phyloP scores from a whole-genome alignment of 2,888 invertebrate genomes.

The Ophioninae sp. region DNA sequence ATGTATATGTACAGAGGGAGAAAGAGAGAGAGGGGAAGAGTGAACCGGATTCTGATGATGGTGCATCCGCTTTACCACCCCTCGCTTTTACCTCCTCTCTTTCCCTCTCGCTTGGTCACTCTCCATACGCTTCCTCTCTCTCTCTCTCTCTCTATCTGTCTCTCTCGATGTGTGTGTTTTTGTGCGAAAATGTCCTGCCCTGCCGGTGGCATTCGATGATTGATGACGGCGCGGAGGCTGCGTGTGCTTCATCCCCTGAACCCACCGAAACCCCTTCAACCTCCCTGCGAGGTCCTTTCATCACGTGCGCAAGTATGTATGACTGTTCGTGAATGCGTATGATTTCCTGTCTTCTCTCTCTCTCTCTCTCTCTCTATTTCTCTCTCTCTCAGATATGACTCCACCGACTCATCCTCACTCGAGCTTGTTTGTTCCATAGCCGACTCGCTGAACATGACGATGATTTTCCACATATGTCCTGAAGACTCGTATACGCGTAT shows the following conservation, averaged over 20 bases:
- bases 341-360: slow-evolving; percentile 47
- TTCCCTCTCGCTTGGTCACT: slow-evolving; percentile 24
- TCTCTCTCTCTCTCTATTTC: slow-evolving; percentile 11
- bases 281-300: slow-evolving; percentile 46
- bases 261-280: slow-evolving; percentile 37
- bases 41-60: slow-evolving; percentile 57
- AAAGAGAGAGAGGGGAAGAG: slow-evolving; percentile 25
- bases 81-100: slow-evolving; percentile 16
- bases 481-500: neutral
- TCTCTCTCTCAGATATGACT: slow-evolving; percentile 46
- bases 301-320: slow-evolving; percentile 47
- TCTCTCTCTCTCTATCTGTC: slow-evolving; percentile 24
- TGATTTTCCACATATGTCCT: slow-evolving; percentile 37
- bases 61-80: slow-evolving; percentile 36
- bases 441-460: slow-evolving; percentile 38
- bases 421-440: slow-evolving; percentile 40
- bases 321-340: slow-evolving; percentile 54
- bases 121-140: slow-evolving; percentile 25
- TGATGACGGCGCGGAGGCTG: slow-evolving; percentile 77
- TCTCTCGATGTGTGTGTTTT: slow-evolving; percentile 70
- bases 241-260: slow-evolving; percentile 50
- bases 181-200: slow-evolving; percentile 75
- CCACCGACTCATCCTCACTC: slow-evolving; percentile 32
- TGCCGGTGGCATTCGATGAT: slow-evolving; percentile 79
- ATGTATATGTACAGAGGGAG: slow-evolving; percentile 2